Conservation (phyloP, 2,797 vertebrate species). For the Hoplostethus mediterraneus region DNA sequence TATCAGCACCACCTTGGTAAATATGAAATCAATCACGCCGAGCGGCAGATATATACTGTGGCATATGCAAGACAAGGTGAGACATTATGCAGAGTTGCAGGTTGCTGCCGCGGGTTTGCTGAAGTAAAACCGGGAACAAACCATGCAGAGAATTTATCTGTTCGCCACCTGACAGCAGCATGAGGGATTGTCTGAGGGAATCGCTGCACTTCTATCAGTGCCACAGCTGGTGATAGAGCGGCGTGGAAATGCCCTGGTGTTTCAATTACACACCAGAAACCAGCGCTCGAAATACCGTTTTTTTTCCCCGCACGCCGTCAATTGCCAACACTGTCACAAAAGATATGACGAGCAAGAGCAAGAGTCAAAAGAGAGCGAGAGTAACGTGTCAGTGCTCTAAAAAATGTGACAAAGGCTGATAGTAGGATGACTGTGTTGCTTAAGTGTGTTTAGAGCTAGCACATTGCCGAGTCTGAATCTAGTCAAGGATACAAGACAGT, state of each 20-base stretch:
- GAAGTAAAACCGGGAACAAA: constrained; percentile 52
- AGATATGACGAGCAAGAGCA: constrained; percentile 47
- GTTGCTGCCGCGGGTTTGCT: constrained; percentile 28
- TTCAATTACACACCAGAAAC: constrained; percentile 77
- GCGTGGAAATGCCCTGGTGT: constrained; percentile 57
- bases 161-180: constrained; percentile 61
- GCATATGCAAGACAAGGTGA: constrained; percentile 19
- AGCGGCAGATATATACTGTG: background rate
- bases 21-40: constrained; percentile 9
- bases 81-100: constrained; percentile 5
- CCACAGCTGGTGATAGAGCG: constrained; percentile 63
- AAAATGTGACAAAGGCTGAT: constrained; percentile 35
- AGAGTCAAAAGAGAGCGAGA: constrained; percentile 23
- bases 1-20: background rate
- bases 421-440: constrained; percentile 22
- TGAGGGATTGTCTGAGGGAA: constrained; percentile 54
- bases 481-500: constrained; percentile 39
- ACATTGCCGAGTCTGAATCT: constrained; percentile 16
- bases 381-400: constrained; percentile 17
- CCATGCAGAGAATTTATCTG: constrained; percentile 44
- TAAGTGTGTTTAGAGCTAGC: constrained; percentile 5
- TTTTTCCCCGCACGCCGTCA: constrained; percentile 67
- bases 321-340: constrained; percentile 59
- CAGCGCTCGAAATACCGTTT: constrained; percentile 64
- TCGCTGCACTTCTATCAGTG: constrained; percentile 57